Percentiles rank a stretch among this genome's conserved stretches.
Evolutionary conservation across 2,797 vertebrate species (phyloP).

Genomic region (Etheostoma perlongum): DNA sequence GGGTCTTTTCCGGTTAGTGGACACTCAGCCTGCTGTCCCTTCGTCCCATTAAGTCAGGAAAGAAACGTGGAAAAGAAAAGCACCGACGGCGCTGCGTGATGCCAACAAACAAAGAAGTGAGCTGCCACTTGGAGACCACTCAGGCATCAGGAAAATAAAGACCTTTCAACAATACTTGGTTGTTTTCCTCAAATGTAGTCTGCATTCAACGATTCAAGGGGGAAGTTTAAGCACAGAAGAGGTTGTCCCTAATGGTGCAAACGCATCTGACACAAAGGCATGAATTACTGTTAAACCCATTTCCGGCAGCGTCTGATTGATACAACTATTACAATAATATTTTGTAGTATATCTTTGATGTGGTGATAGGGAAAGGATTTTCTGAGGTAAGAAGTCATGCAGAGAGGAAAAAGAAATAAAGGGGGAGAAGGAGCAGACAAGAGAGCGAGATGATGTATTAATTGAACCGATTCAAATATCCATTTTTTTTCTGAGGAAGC

Average conservation of each 20-base stretch:
- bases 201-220: conserved; percentile 30
- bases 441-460: conserved; percentile 44
- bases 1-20: conserved; percentile 33
- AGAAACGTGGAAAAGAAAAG: conserved; percentile 25
- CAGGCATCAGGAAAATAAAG: conserved; percentile 29
- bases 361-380: conserved; percentile 5
- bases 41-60: conserved; percentile 52
- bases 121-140: conserved; percentile 34
- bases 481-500: conserved; percentile 40
- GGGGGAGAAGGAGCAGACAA: background rate
- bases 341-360: conserved; percentile 34
- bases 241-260: conserved; percentile 46
- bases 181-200: conserved; percentile 42
- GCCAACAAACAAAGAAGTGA: conserved; percentile 43
- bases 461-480: conserved; percentile 60
- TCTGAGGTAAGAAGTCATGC: conserved; percentile 36
- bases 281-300: conserved; percentile 61
- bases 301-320: conserved; percentile 41
- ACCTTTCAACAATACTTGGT: conserved; percentile 26
- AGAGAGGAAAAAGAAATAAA: conserved; percentile 18
- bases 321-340: conserved; percentile 41
- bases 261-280: conserved; percentile 53
- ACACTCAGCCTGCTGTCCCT: conserved; percentile 37
- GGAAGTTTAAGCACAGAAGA: conserved; percentile 40
- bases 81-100: background rate